Base-by-base conservation (phyloP, 2,797 vertebrate genomes). In the Oreochromis grahami region DNA sequence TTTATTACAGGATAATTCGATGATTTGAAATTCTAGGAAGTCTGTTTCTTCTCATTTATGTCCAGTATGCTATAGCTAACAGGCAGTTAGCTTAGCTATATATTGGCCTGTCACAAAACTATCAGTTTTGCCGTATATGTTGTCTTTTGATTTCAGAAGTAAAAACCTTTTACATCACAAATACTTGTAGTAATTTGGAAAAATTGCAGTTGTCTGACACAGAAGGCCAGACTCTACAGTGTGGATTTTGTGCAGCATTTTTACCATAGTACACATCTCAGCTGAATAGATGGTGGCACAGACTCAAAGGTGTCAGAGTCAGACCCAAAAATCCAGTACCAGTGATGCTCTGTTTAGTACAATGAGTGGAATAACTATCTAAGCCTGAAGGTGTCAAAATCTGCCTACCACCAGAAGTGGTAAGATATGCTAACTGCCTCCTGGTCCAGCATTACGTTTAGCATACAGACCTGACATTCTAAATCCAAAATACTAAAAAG, bases 11-110 rank as follows among this genome's bases (percentile, higher is more conserved):
- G 41, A 45, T 70, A 10, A 70, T 4, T 43, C 2, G 6, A 45
- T 70, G 14, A 70, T 70, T 70, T 26, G 13, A 70, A 43, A 70
- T 70, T 43, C 21, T 43, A 0, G 38, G 38, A 43, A 70, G 17
- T 29, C 8, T 17, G 0, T 70, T 70, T 0, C 41, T 26, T 0
- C 0, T 70, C 41, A 70, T 45, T 45, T 0, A 26, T 24, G 8
- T 45, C 0, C 4, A 5, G 24, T 29, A 70, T 26, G 38, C 41
- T 70, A 7, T 6, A 70, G 41, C 41, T 9, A 29, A 21, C 65
- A 70, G 65, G 8, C 65, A 45, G 63, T 43, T 70, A 24, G 21
- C 65, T 70, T 45, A 26, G 24, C 24, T 29, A 48, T 17, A 72
- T 29, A 29, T 11, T 48, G 0, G 6, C 6, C 41, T 72, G 15